Evolutionary conservation across 2,888 invertebrate genomes (phyloP).

Genomic region (Scaptodrosophila latifasciaeformis): DNA sequence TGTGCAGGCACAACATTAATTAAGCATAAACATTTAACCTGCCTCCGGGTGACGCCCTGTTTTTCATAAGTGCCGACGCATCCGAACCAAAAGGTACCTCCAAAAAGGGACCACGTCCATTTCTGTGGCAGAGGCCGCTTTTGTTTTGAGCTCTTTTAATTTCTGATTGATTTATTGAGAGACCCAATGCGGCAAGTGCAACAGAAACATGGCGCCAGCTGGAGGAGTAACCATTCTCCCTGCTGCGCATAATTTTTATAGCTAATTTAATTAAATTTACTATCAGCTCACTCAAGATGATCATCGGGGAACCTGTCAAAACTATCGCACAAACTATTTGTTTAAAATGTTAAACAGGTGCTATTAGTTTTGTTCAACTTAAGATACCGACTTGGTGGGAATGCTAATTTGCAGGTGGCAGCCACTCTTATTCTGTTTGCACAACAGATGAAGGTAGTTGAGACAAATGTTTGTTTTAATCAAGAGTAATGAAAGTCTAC

Average conservation of each 20-base stretch:
- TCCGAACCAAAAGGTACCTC: background rate
- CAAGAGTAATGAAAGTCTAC: too few species aligned
- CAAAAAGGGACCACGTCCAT: background rate
- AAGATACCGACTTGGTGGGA: too few species aligned
- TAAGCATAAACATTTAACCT: conserved; percentile 67
- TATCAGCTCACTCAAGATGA: conserved; percentile 9
- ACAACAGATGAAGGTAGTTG: too few species aligned
- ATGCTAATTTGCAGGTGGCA: too few species aligned
- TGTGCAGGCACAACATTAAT: conserved; percentile 53
- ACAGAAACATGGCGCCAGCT: conserved; percentile 8
- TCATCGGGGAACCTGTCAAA: conserved; percentile 42
- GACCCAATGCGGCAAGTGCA: conserved; percentile 34
- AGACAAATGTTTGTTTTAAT: too few species aligned
- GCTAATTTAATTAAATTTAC: conserved; percentile 55
- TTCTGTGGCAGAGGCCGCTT: conserved; percentile 23
- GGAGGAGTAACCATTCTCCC: background rate
- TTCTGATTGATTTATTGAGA: conserved; percentile 63
- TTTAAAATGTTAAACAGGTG: conserved; percentile 32
- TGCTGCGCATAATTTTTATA: background rate
- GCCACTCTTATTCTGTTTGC: too few species aligned
- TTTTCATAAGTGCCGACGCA: background rate
- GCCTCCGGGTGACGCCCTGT: conserved; percentile 54
- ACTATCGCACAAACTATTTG: conserved; percentile 32
- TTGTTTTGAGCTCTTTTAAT: conserved; percentile 34
- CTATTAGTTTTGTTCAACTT: too few species aligned